Conservation (phyloP, 1,140 invertebrate species). For the Tetramorium parvispinum region DNA sequence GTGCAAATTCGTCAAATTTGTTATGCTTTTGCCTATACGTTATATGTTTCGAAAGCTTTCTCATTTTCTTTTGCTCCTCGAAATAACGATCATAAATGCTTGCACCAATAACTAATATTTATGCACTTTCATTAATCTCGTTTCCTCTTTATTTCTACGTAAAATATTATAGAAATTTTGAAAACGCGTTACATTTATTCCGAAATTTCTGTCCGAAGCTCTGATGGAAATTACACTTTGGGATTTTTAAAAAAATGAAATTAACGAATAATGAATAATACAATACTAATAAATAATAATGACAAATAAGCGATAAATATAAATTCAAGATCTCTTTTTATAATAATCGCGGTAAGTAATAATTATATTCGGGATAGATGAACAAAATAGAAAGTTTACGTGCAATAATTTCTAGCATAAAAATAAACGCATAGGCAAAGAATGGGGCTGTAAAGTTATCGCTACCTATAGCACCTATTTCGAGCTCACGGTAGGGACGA, state of each 20-base stretch:
- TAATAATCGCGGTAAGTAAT: neutral
- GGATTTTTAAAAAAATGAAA: neutral
- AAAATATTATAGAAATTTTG: neutral
- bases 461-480: slow-evolving; percentile 59
- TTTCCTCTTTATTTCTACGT: neutral
- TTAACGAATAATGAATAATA: neutral
- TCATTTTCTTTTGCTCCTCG: slow-evolving; percentile 32
- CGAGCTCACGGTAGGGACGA: slow-evolving; percentile 46
- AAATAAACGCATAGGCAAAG: neutral
- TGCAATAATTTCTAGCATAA: slow-evolving; percentile 7
- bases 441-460: neutral
- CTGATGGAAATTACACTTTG: neutral
- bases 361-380: neutral
- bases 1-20: neutral
- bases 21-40: slow-evolving; percentile 14
- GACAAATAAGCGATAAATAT: neutral
- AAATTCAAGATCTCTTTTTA: neutral
- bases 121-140: slow-evolving; percentile 4
- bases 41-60: slow-evolving; percentile 8
- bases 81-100: slow-evolving; percentile 29
- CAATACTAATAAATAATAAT: neutral
- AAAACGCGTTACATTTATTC: neutral
- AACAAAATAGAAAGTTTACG: neutral
- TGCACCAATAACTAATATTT: slow-evolving; percentile 11
- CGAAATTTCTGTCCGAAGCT: neutral